Percentiles rank a stretch among this genome's conserved stretches.
Conservation (phyloP, 2,797 vertebrate species). For the Rhinogobio ventralis region DNA sequence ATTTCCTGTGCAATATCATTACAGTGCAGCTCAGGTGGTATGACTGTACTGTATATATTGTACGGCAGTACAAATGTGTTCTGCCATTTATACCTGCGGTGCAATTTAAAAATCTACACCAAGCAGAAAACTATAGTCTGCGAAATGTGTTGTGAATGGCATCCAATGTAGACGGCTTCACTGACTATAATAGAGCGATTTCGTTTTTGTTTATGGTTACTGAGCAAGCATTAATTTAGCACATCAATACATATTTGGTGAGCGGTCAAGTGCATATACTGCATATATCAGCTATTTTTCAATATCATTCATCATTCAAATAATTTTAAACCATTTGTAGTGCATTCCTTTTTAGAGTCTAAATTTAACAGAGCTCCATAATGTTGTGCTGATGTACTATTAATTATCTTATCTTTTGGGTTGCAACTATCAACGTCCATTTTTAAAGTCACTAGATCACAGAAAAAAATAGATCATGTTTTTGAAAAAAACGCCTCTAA, state of each 20-base stretch:
- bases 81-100: not conserved
- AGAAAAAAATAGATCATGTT: not conserved
- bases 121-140: not conserved
- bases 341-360: not conserved
- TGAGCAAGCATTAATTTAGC: not conserved
- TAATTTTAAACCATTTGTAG: not conserved
- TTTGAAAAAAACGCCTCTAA: too few relatives aligned
- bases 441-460: not conserved
- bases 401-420: not conserved
- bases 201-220: not conserved
- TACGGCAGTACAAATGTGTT: not conserved
- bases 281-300: not conserved
- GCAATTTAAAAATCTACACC: not conserved
- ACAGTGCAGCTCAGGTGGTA: not conserved
- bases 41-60: not conserved
- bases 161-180: not conserved
- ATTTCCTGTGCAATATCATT: conserved; percentile 20
- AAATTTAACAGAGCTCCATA: not conserved
- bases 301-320: too few relatives aligned
- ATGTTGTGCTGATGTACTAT: not conserved
- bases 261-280: not conserved
- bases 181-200: not conserved
- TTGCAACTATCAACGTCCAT: not conserved
- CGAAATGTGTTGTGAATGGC: not conserved
- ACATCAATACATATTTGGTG: too few relatives aligned